These are phyloP conservation scores for Struthio camelus DNA, from an alignment of 2,113 vertebrate species.

Conservation along the genomic window DNA sequence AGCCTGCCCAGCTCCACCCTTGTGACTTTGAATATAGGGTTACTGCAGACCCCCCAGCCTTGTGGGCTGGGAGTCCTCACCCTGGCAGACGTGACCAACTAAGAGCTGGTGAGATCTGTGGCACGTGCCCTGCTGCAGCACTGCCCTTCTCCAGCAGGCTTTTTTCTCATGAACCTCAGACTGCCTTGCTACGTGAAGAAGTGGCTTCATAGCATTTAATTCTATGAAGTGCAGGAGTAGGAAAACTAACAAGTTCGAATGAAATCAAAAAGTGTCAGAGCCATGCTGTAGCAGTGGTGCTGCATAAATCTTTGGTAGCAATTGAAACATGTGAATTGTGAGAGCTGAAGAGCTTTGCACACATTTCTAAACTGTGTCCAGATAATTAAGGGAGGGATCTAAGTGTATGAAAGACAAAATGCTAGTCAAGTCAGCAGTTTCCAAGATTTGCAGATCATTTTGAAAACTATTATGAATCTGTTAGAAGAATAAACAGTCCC, in stretches of 20 bases:
- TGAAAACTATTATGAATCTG: background rate
- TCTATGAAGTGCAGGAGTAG: background rate
- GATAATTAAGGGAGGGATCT: background rate
- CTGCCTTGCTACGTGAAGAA: background rate
- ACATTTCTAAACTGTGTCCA: background rate
- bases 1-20: background rate
- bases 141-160: background rate
- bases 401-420: background rate
- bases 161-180: background rate
- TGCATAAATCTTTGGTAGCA: background rate
- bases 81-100: background rate
- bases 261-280: background rate
- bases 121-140: background rate
- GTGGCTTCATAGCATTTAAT: background rate
- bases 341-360: background rate
- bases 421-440: background rate
- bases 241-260: background rate
- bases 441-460: background rate
- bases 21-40: background rate
- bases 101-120: background rate
- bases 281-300: background rate
- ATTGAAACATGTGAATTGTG: background rate
- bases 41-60: background rate
- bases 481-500: background rate
- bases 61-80: background rate